Evolutionary conservation across 2,797 vertebrate genomes (phyloP).

Genomic region (Morelia viridis): DNA sequence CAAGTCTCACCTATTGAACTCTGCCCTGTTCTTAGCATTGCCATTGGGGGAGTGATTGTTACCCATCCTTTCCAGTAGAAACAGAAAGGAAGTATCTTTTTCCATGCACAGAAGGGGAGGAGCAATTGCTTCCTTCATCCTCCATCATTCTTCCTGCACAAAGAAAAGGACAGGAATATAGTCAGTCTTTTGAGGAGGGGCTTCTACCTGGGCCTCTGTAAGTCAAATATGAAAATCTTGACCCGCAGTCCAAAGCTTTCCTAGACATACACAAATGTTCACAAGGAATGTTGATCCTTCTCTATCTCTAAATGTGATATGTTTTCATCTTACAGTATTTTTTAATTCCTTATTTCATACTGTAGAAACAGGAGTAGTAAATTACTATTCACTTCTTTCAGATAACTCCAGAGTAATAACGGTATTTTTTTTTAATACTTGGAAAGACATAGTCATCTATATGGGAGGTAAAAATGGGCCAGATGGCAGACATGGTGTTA

Average conservation of each 20-base stretch:
- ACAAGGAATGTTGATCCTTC: background rate
- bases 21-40: background rate
- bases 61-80: background rate
- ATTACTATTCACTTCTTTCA: background rate
- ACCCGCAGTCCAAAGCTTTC: background rate
- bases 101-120: background rate
- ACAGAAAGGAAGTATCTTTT: background rate
- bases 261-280: background rate
- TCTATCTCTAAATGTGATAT: background rate
- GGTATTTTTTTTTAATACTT: background rate
- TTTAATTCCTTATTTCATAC: background rate
- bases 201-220: background rate
- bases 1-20: background rate
- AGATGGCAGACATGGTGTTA: background rate
- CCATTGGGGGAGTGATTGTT: background rate
- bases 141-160: background rate
- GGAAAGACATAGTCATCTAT: background rate
- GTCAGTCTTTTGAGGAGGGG: background rate
- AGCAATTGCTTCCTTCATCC: background rate
- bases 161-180: background rate
- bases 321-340: background rate
- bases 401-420: background rate
- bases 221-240: background rate
- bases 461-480: background rate
- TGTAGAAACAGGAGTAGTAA: background rate